Evolutionary conservation across 2,113 vertebrate species (phyloP).

Genomic region (Gadus macrocephalus): DNA sequence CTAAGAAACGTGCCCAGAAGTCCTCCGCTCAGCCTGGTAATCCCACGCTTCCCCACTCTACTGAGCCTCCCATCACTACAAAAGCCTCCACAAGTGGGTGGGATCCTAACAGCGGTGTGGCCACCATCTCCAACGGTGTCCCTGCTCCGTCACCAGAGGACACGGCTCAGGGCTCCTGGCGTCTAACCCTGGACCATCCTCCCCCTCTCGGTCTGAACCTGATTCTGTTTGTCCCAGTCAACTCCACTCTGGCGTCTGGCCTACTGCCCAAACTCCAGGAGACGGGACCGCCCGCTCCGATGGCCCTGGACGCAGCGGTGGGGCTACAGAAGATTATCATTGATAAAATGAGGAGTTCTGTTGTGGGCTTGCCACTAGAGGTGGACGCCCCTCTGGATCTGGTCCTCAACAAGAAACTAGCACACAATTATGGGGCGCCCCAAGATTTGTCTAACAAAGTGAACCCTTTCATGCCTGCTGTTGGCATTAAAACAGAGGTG

Average conservation of each 20-base stretch:
- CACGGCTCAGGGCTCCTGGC: slow-evolving; percentile 34
- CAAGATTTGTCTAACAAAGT: slow-evolving; percentile 53
- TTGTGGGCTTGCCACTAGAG: neutral
- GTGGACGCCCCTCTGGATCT: slow-evolving; percentile 18
- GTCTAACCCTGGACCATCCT: slow-evolving; percentile 53
- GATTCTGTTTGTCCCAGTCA: slow-evolving; percentile 59
- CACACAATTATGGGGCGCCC: slow-evolving; percentile 19
- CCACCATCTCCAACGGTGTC: neutral
- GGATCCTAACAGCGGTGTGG: neutral
- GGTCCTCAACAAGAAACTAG: neutral
- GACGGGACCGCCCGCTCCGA: neutral
- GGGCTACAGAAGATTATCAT: neutral
- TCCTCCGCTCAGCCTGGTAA: neutral
- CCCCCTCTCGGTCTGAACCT: slow-evolving; percentile 54
- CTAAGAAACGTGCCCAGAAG: slow-evolving; percentile 40
- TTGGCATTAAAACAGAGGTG: neutral
- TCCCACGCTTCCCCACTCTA: neutral
- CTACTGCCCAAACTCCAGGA: slow-evolving; percentile 9
- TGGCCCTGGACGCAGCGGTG: too few species aligned
- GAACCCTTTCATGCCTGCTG: neutral
- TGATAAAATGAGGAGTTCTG: neutral
- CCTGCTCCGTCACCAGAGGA: neutral
- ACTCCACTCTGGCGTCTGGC: slow-evolving; percentile 9
- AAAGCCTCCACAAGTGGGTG: neutral
- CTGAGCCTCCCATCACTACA: neutral